These are phyloP conservation scores for Gasterosteus nipponicus DNA, from an alignment of 2,113 vertebrate species.

Conservation along the genomic window DNA sequence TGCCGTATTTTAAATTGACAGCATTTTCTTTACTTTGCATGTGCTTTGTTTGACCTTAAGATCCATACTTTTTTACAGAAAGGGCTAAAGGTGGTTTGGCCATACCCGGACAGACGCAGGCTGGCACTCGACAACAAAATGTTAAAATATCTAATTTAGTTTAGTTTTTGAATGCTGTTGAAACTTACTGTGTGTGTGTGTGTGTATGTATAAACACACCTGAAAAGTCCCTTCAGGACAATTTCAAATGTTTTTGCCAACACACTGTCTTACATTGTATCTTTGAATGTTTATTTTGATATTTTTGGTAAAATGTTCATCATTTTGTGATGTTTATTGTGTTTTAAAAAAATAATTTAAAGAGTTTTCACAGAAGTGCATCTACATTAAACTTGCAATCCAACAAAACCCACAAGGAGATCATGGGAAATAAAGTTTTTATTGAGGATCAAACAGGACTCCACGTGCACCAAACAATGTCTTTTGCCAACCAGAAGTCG, in stretches of 20 bases:
- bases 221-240: neutral
- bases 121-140: slow-evolving; percentile 11
- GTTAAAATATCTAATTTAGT: neutral
- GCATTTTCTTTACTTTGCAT: neutral
- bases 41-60: neutral
- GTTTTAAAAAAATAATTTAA: neutral
- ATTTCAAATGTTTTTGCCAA: neutral
- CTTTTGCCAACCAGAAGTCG: neutral
- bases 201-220: neutral
- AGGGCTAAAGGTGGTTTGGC: neutral
- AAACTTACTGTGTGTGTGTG: neutral
- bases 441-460: slow-evolving; percentile 40
- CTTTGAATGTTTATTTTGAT: neutral
- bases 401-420: neutral
- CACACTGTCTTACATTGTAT: neutral
- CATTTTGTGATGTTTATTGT: neutral
- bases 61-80: neutral
- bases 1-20: neutral
- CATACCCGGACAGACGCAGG: neutral
- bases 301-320: neutral
- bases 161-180: neutral
- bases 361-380: neutral
- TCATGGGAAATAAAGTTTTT: slow-evolving; percentile 18
- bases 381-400: neutral
- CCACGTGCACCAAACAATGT: neutral